Percentiles rank a stretch among this genome's conserved stretches.
Evolutionary conservation across 2,113 vertebrate species (phyloP).

Genomic region (Atractosteus spatula): DNA sequence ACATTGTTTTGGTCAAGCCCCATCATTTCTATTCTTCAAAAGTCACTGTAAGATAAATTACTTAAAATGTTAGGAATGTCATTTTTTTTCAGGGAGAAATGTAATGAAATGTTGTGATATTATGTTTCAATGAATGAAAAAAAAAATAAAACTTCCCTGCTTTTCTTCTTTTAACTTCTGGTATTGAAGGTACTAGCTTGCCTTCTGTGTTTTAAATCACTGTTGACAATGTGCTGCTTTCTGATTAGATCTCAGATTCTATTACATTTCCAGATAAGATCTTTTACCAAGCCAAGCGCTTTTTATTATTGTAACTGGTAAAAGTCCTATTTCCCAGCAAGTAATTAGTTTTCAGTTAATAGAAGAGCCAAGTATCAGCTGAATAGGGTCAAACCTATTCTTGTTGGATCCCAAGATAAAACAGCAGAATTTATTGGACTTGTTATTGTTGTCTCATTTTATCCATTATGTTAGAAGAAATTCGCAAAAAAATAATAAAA

Average conservation of each 20-base stretch:
- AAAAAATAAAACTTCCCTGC: too few relatives aligned
- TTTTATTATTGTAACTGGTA: constrained; percentile 46
- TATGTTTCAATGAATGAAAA: too few relatives aligned
- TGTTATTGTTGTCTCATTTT: too few relatives aligned
- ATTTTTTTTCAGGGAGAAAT: too few relatives aligned
- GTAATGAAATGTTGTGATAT: too few relatives aligned
- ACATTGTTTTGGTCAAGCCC: too few relatives aligned
- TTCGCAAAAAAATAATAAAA: too few relatives aligned
- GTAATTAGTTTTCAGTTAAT: constrained; percentile 45
- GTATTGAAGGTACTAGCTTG: constrained; percentile 32
- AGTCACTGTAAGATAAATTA: too few relatives aligned
- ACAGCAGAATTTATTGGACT: not conserved
- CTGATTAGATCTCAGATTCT: constrained; percentile 53
- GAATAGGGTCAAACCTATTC: not conserved
- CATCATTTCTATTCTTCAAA: too few relatives aligned
- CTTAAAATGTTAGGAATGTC: too few relatives aligned
- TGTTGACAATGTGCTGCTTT: constrained; percentile 44
- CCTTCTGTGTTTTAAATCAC: constrained; percentile 48
- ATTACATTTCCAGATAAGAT: constrained; percentile 50
- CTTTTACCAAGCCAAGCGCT: constrained; percentile 38
- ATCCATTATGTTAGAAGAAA: too few relatives aligned
- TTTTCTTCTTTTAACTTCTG: constrained; percentile 28
- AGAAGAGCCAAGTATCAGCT: constrained; percentile 29
- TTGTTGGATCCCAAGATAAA: constrained; percentile 1
- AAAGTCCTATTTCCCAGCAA: constrained; percentile 31